These are phyloP conservation scores for Amblyjoppa proteus DNA, from an alignment of 2,888 invertebrate species.

Conservation along the genomic window DNA sequence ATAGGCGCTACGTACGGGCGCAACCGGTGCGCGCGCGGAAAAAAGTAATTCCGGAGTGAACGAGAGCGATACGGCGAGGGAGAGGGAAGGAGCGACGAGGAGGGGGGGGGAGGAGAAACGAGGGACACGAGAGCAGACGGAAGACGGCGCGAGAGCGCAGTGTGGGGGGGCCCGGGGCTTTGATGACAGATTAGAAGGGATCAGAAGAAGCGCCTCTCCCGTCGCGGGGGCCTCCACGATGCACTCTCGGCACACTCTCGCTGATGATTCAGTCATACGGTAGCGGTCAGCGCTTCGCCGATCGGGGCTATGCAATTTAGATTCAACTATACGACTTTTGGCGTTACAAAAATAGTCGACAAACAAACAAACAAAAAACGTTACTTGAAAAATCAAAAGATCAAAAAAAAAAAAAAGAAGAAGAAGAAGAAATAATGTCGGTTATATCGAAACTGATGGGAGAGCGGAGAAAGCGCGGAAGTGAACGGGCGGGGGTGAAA, in stretches of 20 bases:
- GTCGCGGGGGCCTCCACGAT: constrained; percentile 30
- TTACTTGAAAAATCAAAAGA: constrained; percentile 1
- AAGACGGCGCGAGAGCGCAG: constrained; percentile 61
- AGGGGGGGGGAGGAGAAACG: constrained; percentile 23
- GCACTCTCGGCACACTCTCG: constrained; percentile 2
- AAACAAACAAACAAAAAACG: not conserved
- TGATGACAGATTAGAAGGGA: constrained; percentile 81
- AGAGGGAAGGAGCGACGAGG: not conserved
- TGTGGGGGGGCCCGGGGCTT: constrained; percentile 76
- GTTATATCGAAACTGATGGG: not conserved
- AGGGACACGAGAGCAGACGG: constrained; percentile 60
- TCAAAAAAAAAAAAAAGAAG: not conserved
- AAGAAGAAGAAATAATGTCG: not conserved
- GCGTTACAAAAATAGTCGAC: not conserved
- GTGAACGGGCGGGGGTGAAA: constrained; percentile 28
- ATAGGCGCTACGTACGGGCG: not conserved
- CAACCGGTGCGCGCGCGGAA: constrained; percentile 18
- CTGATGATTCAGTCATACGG: constrained; percentile 38
- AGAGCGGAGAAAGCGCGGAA: not conserved
- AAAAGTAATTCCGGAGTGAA: constrained; percentile 45
- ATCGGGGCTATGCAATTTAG: constrained; percentile 14
- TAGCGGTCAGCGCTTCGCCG: constrained; percentile 29
- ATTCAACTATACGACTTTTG: not conserved
- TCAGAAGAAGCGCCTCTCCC: constrained; percentile 66
- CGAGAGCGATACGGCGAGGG: constrained; percentile 23